Evolutionary conservation across 2,797 vertebrate species (phyloP).

Genomic region (Thunnus albacares): DNA sequence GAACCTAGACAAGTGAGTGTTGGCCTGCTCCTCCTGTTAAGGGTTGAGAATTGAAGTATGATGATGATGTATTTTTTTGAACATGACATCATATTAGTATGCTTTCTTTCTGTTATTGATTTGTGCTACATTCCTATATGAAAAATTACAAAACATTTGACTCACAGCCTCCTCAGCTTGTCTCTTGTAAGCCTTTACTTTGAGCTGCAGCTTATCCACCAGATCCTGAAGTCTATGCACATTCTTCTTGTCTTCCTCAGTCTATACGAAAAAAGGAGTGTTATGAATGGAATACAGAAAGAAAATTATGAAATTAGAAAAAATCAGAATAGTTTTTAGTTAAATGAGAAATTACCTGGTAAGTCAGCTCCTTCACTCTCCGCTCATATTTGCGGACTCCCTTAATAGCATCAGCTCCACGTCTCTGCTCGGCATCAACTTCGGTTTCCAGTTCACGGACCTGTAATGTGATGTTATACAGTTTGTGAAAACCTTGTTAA

Average conservation of each 20-base stretch:
- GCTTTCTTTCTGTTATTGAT: background rate
- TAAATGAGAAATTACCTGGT: constrained; percentile 82
- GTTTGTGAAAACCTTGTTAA: background rate
- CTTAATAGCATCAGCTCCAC: constrained; percentile 87
- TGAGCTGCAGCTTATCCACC: constrained; percentile 90
- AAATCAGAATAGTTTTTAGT: background rate
- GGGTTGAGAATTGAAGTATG: background rate
- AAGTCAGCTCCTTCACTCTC: constrained; percentile 89
- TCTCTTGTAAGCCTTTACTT: constrained; percentile 91
- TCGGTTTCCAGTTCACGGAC: constrained; percentile 79
- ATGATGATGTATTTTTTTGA: background rate
- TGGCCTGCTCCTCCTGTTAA: no score
- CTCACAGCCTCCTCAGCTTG: constrained; percentile 90
- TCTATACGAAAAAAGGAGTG: constrained; percentile 53
- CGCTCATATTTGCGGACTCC: constrained; percentile 89
- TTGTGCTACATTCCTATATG: constrained; percentile 87
- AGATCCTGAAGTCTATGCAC: constrained; percentile 90
- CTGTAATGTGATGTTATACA: constrained; percentile 13
- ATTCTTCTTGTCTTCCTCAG: constrained; percentile 94
- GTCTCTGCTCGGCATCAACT: constrained; percentile 88
- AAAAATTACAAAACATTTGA: constrained; percentile 29
- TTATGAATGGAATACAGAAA: background rate
- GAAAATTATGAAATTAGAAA: background rate
- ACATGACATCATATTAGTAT: background rate
- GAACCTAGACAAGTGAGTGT: no score